Conservation (phyloP, 2,797 vertebrate species). For the Epinephelus malabaricus region DNA sequence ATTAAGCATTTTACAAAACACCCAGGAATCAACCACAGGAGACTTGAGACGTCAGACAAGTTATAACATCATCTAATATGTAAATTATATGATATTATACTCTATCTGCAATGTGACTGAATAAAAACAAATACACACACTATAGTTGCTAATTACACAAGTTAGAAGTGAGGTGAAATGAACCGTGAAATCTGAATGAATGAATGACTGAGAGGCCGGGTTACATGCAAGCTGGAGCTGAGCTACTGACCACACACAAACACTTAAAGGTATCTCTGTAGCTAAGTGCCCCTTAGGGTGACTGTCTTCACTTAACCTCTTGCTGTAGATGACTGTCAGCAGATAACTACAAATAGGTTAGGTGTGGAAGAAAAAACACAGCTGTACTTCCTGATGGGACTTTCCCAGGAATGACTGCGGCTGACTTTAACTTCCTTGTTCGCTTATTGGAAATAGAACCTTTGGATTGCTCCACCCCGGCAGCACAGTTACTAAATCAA, state of each 20-base stretch:
- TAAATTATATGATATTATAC: conserved; percentile 21
- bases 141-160: background rate
- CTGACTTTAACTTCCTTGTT: conserved; percentile 77
- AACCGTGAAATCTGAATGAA: conserved; percentile 1
- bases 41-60: background rate
- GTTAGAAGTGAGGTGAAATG: conserved; percentile 15
- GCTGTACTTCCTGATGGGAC: conserved; percentile 82
- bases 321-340: conserved; percentile 32
- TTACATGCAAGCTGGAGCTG: background rate
- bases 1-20: conserved; percentile 1
- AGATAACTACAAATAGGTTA: conserved; percentile 36
- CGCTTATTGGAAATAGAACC: conserved; percentile 54
- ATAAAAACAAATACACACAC: conserved; percentile 6
- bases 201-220: background rate
- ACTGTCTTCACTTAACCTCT: conserved; percentile 42
- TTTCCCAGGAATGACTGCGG: conserved; percentile 71
- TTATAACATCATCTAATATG: conserved; percentile 3
- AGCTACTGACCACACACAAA: background rate
- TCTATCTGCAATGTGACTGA: background rate
- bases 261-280: background rate
- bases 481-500: conserved; percentile 34
- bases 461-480: conserved; percentile 59
- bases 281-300: conserved; percentile 15
- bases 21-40: background rate
- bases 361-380: conserved; percentile 65